Conservation (phyloP, 1,140 invertebrate genomes). For the Oryzaephilus surinamensis region DNA sequence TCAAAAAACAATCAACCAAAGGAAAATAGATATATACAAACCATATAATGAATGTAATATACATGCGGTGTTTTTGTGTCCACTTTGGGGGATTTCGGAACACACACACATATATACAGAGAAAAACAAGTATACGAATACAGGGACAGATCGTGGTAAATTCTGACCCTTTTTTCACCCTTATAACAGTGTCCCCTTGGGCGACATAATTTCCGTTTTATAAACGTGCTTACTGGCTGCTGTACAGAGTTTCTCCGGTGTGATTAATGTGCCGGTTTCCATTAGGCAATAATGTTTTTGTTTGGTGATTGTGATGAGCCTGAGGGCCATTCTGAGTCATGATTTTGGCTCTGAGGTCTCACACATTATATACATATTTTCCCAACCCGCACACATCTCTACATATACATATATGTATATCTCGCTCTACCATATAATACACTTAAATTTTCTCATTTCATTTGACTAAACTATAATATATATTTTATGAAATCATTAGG, state of each 20-base stretch:
- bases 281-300: constrained; percentile 35
- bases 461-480: too few relatives aligned
- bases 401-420: neutral
- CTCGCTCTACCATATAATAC: neutral
- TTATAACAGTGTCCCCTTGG: constrained; percentile 25
- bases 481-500: too few relatives aligned
- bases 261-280: constrained; percentile 34
- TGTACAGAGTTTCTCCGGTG: constrained; percentile 21
- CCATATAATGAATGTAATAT: too few relatives aligned
- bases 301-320: constrained; percentile 21
- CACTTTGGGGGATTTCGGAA: too few relatives aligned
- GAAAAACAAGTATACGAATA: too few relatives aligned
- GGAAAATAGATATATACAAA: too few relatives aligned
- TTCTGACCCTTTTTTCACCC: constrained; percentile 21
- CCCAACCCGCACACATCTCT: neutral
- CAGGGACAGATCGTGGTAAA: too few relatives aligned
- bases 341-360: too few relatives aligned
- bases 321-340: constrained; percentile 20
- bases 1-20: too few relatives aligned
- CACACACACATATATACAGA: too few relatives aligned
- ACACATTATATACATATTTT: neutral
- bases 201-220: constrained; percentile 35
- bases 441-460: neutral
- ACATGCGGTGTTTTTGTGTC: too few relatives aligned
- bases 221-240: constrained; percentile 29